Evolutionary conservation across 2,888 invertebrate species (phyloP), one percentile per base, ranked within the genome.

Genomic region (Crossocerus cetratus): DNA sequence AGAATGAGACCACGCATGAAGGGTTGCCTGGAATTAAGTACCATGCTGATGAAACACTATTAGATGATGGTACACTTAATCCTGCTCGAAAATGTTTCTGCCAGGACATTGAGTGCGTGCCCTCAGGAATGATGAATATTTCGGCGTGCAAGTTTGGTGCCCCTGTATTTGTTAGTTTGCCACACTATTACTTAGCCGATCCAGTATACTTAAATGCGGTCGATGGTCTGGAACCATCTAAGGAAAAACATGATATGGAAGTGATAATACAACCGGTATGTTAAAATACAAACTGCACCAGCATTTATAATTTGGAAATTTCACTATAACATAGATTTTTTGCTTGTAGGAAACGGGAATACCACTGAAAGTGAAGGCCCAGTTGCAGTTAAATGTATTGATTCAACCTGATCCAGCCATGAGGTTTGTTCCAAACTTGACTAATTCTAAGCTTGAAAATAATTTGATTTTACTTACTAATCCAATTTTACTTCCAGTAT

Each of bases 131-230:
- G 0, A 92, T 96, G 8, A 94, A 96, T 86, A 94, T 96, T 80
- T 94, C 95, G 0, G 88, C 90, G 32, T 96, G 96, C 86, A 94
- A 95, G 74, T 94, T 92, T 89, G 95, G 94, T 62, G 96, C 97
- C n/a, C 97, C 97, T 0, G 95, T 95, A 14, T 95, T 94, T 89
- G 93, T 96, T 22, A 95, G 96, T 0, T 93, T 94, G 82, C 97
- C 97, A 0, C 97, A 97, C 89, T 97, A 97, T 91, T 93, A 94
- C 80, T 88, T 94, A 83, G 93, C 94, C 0, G 95, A 96, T 90
- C 92, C 93, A 0, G 91, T 91, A 76, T 96, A 96, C 84, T 86
- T 91, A 11, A 84, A 92, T 67, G 92, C 92, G 49, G 91, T 97
- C 0, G 90, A 91, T 0, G 97, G 97, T 0, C 89, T 97, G 85